Conservation (phyloP, 2,113 vertebrate species). For the Myodes glareolus region DNA sequence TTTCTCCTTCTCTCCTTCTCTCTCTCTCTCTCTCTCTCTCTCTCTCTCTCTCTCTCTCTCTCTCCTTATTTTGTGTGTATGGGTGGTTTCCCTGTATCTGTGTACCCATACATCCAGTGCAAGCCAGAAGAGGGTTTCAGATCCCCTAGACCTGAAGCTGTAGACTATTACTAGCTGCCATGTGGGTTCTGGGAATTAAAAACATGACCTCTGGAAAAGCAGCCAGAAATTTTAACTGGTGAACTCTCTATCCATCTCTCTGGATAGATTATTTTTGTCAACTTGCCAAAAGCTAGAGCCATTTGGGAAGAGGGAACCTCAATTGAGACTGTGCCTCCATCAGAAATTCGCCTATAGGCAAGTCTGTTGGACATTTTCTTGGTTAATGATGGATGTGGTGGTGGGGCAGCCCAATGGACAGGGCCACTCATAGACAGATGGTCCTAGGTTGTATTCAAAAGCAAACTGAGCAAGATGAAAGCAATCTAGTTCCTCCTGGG, state of each 20-base stretch:
- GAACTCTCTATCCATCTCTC: not conserved
- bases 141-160: not conserved
- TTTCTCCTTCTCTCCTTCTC: too few species aligned
- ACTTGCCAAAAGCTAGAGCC: not conserved
- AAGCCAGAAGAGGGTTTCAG: not conserved
- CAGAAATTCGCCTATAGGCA: not conserved
- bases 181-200: not conserved
- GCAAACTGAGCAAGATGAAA: not conserved
- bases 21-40: too few species aligned
- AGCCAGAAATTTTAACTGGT: not conserved
- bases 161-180: not conserved
- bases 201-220: not conserved
- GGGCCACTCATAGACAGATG: not conserved
- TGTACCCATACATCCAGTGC: not conserved
- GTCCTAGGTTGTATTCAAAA: not conserved
- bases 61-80: not conserved
- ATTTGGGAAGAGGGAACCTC: not conserved
- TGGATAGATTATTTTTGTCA: not conserved
- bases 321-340: not conserved
- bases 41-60: too few species aligned
- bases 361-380: not conserved
- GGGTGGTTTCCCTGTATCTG: not conserved
- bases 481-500: not conserved
- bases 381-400: not conserved
- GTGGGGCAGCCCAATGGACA: not conserved